Evolutionary conservation across 2,888 invertebrate genomes (phyloP).

Genomic region (Molorchus minor): DNA sequence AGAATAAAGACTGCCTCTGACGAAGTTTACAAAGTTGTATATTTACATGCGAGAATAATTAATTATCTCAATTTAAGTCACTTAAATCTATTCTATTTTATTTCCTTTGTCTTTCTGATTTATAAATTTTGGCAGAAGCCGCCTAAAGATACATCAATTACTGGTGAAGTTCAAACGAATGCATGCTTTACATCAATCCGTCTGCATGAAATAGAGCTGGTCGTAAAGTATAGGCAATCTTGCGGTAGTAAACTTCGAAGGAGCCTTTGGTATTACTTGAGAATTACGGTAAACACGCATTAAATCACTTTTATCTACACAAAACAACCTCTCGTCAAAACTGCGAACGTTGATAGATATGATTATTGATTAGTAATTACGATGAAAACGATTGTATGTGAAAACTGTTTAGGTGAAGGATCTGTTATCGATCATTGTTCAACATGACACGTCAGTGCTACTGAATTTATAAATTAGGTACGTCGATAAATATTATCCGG

Average conservation of each 20-base stretch:
- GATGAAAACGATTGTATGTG: conserved; percentile 14
- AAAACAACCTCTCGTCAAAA: conserved; percentile 16
- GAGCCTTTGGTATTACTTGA: conserved; percentile 5
- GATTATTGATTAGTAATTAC: conserved; percentile 5
- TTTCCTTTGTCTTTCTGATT: conserved; percentile 8
- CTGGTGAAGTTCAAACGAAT: conserved; percentile 4
- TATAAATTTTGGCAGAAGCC: conserved; percentile 4
- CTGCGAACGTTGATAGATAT: conserved; percentile 8
- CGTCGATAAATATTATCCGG: no score
- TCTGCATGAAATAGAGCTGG: neutral
- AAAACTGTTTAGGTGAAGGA: conserved; percentile 9
- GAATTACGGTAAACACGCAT: neutral
- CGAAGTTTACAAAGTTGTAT: neutral
- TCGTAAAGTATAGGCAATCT: conserved; percentile 6
- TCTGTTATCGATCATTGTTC: neutral
- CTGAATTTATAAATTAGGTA: conserved; percentile 5
- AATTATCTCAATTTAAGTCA: conserved; percentile 2
- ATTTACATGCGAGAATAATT: conserved; percentile 1
- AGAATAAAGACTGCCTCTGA: neutral
- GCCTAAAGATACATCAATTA: conserved; percentile 6
- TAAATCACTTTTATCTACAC: conserved; percentile 7
- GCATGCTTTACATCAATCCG: conserved; percentile 14
- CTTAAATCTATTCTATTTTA: conserved; percentile 2
- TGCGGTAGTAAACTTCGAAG: conserved; percentile 10
- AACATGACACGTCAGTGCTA: conserved; percentile 8